A percentile compares a stretch with the other conserved stretches of the same genome.
Conservation (phyloP, 2,113 vertebrate genomes). For the Lycaon pictus region DNA sequence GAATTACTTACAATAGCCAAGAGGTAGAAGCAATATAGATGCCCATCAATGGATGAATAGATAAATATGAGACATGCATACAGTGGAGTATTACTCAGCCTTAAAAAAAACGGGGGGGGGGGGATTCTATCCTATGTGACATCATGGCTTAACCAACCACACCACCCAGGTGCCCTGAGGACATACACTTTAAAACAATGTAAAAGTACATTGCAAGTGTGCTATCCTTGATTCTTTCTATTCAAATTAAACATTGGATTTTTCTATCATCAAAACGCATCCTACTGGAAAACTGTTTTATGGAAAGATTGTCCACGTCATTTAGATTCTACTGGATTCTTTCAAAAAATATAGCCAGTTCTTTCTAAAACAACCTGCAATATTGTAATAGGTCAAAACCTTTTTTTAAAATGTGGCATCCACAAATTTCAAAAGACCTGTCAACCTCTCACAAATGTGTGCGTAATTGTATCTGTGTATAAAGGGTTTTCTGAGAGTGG, state of each 20-base stretch:
- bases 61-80: neutral
- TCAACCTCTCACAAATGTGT: neutral
- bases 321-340: neutral
- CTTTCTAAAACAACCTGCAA: neutral
- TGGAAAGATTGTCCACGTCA: neutral
- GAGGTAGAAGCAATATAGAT: neutral
- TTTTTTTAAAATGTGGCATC: neutral
- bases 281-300: neutral
- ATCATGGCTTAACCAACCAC: neutral
- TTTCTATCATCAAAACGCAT: neutral
- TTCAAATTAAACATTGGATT: neutral
- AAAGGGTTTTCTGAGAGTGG: neutral
- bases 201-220: rapidly evolving
- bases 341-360: neutral
- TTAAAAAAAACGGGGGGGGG: neutral
- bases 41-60: no score
- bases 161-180: neutral
- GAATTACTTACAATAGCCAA: neutral
- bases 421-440: neutral
- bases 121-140: no score
- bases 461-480: neutral
- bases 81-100: neutral
- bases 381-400: neutral
- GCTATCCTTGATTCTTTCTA: neutral
- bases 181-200: rapidly evolving